Evolutionary conservation across 2,113 vertebrate genomes (phyloP), one percentile per base, ranked within the genome.

Genomic region (Aix galericulata): DNA sequence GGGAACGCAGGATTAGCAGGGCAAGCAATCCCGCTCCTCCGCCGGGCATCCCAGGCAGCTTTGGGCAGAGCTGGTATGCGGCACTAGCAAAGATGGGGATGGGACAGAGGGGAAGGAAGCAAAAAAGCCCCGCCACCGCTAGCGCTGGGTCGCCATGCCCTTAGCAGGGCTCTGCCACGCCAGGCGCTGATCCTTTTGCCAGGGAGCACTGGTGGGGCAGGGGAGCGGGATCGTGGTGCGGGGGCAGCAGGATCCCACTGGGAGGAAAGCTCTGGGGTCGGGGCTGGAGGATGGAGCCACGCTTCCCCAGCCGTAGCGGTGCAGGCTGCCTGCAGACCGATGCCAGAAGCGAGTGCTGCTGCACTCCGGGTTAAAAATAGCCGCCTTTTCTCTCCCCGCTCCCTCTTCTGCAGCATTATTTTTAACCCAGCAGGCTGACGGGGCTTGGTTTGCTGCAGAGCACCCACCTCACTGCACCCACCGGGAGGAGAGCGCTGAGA

Each of bases 351-450:
- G 79, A 94, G 86, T 7, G 53, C 69, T 92, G 86, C 89, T 73
- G 89, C 78, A 64, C 11, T 34, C 83, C 91, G 62, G 29, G 58
- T 93, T 96, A 95, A 96, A 97, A 96, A 96, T 95, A 95, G 81
- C 74, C 77, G 87, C 62, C 58, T 59, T 81, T 81, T 48, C 83
- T 91, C 78, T 87, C 81, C 81, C 53, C 74, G 72, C 86, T 91
- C 89, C 81, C 64, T 87, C 68, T 90, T 68, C 86, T 85, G 87
- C 69, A 3, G 2, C 48, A 66, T 76, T 97, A 97, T 96, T 95
- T 96, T 96, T 94, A 96, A 91, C 69, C 29, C 86, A 53, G 94
- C 82, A 89, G 71, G 84, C 40, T 84, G 46, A 76, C 8, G 67
- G 77, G 86, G 38, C 73, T 91, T 89, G 74, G 60, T 91, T 96